phyloP scores from a whole-genome alignment of 1,140 invertebrate genomes.

The Cardiocondyla obscurior region DNA sequence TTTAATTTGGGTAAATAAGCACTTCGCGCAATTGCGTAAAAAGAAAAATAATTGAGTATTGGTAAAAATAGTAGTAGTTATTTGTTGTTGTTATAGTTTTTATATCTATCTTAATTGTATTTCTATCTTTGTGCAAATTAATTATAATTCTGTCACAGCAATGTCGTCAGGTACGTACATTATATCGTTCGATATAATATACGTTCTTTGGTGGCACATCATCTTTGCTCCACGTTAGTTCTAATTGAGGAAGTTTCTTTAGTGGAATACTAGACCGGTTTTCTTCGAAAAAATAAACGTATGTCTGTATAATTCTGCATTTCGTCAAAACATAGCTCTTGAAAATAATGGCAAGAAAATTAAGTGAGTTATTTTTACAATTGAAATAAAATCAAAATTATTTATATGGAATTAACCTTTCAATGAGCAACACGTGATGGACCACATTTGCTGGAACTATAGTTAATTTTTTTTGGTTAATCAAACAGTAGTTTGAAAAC shows the following conservation, averaged over 20 bases:
- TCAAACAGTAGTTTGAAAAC: neutral
- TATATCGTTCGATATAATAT: neutral
- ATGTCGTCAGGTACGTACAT: too few species aligned
- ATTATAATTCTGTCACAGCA: too few species aligned
- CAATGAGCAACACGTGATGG: neutral
- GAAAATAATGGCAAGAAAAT: constrained; percentile 61
- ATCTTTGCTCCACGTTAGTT: too few species aligned
- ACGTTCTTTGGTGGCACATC: neutral
- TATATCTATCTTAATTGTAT: too few species aligned
- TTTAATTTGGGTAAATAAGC: too few species aligned
- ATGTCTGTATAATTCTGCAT: neutral
- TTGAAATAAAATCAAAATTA: neutral
- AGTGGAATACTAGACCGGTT: neutral
- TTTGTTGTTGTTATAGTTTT: too few species aligned
- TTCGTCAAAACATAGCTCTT: neutral
- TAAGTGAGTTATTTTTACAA: constrained; percentile 52
- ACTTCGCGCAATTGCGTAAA: too few species aligned
- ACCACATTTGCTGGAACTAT: neutral
- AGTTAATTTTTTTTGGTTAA: neutral
- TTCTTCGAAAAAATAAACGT: neutral
- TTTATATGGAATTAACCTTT: constrained; percentile 10
- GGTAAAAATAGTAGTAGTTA: too few species aligned
- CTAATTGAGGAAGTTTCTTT: neutral
- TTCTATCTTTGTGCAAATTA: too few species aligned
- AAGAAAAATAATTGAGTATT: too few species aligned